phyloP scores from a whole-genome alignment of 2,888 invertebrate genomes.

The Caradrina clavipalpis region DNA sequence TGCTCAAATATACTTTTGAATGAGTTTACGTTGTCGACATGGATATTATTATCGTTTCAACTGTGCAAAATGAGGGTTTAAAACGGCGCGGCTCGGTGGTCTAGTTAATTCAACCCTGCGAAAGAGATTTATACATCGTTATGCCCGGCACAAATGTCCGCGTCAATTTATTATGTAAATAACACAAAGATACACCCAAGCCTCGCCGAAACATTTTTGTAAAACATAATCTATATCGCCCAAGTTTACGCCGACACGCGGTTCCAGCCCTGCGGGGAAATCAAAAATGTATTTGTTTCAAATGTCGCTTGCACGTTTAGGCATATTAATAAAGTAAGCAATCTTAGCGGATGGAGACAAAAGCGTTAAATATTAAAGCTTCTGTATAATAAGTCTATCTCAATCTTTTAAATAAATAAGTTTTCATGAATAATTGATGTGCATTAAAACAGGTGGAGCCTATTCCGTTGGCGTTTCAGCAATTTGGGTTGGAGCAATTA shows the following conservation, averaged over 20 bases:
- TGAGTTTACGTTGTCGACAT: slow-evolving; percentile 10
- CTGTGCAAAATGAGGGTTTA: slow-evolving; percentile 36
- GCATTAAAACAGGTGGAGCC: slow-evolving; percentile 40
- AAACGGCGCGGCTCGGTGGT: slow-evolving; percentile 23
- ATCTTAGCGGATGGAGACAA: slow-evolving; percentile 52
- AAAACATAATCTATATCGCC: slow-evolving; percentile 50
- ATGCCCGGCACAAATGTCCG: slow-evolving; percentile 41
- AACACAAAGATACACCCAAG: slow-evolving; percentile 50
- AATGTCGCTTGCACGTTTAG: slow-evolving; percentile 54
- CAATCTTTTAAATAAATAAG: slow-evolving; percentile 61
- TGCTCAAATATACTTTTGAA: slow-evolving; percentile 30
- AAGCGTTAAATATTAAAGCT: slow-evolving; percentile 58
- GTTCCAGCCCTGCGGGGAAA: slow-evolving; percentile 32
- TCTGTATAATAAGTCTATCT: slow-evolving; percentile 50
- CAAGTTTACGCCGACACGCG: slow-evolving; percentile 29
- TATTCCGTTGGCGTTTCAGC: slow-evolving; percentile 42
- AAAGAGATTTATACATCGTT: slow-evolving; percentile 41
- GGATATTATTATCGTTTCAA: slow-evolving; percentile 28
- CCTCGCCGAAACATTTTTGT: slow-evolving; percentile 43
- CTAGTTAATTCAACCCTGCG: slow-evolving; percentile 33
- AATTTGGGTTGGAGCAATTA: slow-evolving; percentile 51
- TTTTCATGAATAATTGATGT: slow-evolving; percentile 61
- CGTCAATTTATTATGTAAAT: slow-evolving; percentile 61
- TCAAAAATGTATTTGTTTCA: slow-evolving; percentile 58
- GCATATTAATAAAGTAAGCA: slow-evolving; percentile 44